These are phyloP conservation scores for Agonopterix subpropinquella DNA, from an alignment of 2,888 invertebrate species.

Conservation along the genomic window DNA sequence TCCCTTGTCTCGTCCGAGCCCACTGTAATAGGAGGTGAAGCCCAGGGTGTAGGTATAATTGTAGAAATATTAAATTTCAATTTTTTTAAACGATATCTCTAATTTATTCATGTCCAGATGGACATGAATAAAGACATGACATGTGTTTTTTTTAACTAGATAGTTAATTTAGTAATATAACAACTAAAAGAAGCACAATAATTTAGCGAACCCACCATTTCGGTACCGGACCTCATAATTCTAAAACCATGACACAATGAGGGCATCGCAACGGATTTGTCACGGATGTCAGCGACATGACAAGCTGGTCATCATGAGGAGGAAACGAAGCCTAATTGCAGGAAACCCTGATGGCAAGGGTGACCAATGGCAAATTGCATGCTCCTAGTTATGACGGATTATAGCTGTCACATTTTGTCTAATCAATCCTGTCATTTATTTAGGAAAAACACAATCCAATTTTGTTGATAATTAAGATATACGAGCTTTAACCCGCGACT, in stretches of 20 bases:
- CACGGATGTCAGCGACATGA: constrained; percentile 34
- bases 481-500: no score
- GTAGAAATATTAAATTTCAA: neutral
- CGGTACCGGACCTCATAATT: neutral
- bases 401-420: no score
- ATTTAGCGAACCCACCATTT: neutral
- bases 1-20: no score
- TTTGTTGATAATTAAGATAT: no score
- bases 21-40: no score
- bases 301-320: constrained; percentile 8
- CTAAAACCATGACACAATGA: constrained; percentile 17
- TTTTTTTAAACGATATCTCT: neutral
- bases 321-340: constrained; percentile 33
- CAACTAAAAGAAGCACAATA: neutral
- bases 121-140: no score
- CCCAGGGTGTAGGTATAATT: no score
- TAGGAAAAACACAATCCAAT: no score
- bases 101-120: neutral
- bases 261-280: constrained; percentile 23
- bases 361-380: constrained; percentile 38
- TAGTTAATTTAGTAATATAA: neutral
- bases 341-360: constrained; percentile 27
- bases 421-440: no score
- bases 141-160: no score
- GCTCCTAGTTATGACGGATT: neutral